A percentile compares a stretch with the other conserved stretches of the same genome.
phyloP scores from a whole-genome alignment of 2,888 invertebrate species.

The Cistogaster globosa region DNA sequence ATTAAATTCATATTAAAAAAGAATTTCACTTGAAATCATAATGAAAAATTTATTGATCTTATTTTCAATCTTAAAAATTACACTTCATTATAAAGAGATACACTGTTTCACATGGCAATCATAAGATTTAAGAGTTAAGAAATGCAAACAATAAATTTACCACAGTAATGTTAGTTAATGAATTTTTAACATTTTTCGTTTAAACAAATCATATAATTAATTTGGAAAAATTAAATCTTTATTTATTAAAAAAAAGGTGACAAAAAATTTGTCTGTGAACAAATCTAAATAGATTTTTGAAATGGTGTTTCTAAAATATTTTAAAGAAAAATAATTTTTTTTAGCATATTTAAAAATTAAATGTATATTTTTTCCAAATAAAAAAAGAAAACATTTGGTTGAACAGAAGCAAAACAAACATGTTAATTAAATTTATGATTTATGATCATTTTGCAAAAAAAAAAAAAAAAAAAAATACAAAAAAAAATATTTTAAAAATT shows the following conservation, averaged over 20 bases:
- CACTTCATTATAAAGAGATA: conserved; percentile 16
- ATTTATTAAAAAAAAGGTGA: no score
- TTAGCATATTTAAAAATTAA: conserved; percentile 21
- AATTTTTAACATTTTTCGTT: no score
- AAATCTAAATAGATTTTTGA: background rate
- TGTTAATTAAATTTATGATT: conserved; percentile 71
- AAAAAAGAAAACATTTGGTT: conserved; percentile 35
- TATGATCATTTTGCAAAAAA: conserved; percentile 47
- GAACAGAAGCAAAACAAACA: conserved; percentile 56
- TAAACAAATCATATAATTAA: no score
- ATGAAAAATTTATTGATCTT: conserved; percentile 24
- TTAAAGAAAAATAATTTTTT: background rate
- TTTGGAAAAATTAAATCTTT: no score
- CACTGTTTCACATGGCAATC: conserved; percentile 22
- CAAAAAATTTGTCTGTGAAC: no score
- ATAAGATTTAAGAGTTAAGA: background rate
- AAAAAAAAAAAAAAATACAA: conserved; percentile 18
- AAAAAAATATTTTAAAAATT: conserved; percentile 1
- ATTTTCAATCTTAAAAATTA: conserved; percentile 19
- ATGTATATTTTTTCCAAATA: conserved; percentile 3
- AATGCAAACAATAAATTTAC: background rate
- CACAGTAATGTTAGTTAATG: no score
- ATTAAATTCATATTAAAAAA: conserved; percentile 27
- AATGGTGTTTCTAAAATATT: background rate
- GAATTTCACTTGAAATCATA: background rate